Evolutionary conservation across 2,113 vertebrate species (phyloP).

Genomic region (Heteronetta atricapilla): DNA sequence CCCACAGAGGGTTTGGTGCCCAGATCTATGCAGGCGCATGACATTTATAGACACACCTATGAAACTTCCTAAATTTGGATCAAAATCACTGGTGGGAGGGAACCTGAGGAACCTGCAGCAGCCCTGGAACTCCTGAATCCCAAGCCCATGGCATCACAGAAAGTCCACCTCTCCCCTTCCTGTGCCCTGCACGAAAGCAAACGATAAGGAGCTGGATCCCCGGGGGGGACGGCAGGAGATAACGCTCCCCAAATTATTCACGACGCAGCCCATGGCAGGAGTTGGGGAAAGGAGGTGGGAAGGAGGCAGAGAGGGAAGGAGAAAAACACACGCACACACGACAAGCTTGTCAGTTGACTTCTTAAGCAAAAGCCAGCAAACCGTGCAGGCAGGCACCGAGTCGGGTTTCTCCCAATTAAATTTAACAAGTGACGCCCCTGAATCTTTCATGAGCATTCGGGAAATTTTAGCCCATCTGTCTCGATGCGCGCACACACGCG

Average conservation of each 20-base stretch:
- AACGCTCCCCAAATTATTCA: conserved; percentile 19
- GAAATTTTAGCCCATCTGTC: conserved; percentile 68
- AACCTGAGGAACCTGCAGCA: neutral
- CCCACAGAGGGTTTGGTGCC: neutral
- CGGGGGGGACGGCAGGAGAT: neutral
- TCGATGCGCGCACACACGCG: neutral
- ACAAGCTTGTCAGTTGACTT: conserved; percentile 73
- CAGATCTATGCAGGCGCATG: neutral
- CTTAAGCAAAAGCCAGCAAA: conserved; percentile 72
- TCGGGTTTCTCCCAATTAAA: conserved; percentile 78
- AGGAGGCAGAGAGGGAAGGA: neutral
- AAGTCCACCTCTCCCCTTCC: neutral
- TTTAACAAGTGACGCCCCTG: conserved; percentile 78
- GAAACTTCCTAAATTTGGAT: neutral
- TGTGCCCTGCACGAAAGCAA: neutral
- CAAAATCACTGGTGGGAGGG: neutral
- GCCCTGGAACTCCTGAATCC: neutral
- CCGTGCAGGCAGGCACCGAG: conserved; percentile 49
- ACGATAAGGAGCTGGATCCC: neutral
- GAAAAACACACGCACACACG: neutral
- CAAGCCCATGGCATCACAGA: neutral
- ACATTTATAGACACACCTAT: neutral
- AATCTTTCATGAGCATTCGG: conserved; percentile 77
- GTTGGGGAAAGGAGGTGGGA: neutral
- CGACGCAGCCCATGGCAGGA: neutral